Conservation (phyloP, 2,797 vertebrate species). For the Chaenodraco wilsoni region DNA sequence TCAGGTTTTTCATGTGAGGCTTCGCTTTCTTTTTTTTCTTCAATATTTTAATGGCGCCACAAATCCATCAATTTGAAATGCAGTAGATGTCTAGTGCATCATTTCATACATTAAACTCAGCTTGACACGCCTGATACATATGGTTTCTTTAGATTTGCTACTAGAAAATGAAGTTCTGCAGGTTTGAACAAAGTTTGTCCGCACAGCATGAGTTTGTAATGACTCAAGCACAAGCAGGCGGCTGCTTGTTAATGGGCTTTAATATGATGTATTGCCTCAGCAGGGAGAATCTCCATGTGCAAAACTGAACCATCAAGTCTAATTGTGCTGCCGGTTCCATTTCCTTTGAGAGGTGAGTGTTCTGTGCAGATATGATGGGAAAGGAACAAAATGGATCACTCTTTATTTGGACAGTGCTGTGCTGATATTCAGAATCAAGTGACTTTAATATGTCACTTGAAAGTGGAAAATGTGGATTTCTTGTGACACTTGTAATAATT, state of each 20-base stretch:
- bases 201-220: conserved; percentile 43
- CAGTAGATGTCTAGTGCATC: neutral
- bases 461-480: neutral
- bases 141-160: neutral
- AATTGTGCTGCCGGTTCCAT: conserved; percentile 35
- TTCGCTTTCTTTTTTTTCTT: neutral
- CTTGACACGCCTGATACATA: neutral
- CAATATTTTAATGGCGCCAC: neutral
- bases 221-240: conserved; percentile 11
- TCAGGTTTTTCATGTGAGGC: neutral
- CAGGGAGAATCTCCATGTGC: conserved; percentile 19
- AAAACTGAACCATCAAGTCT: conserved; percentile 33
- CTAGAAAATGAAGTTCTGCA: conserved; percentile 20
- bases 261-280: conserved; percentile 34
- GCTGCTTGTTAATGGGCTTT: conserved; percentile 41
- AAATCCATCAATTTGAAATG: conserved; percentile 2
- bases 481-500: neutral
- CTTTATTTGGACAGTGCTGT: neutral
- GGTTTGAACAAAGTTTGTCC: conserved; percentile 24
- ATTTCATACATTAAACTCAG: conserved; percentile 1
- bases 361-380: neutral
- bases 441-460: neutral
- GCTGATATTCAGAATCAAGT: neutral
- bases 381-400: conserved; percentile 2
- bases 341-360: conserved; percentile 22